Evolutionary conservation across 2,797 vertebrate species (phyloP).

Genomic region (Cheirogaleus major): DNA sequence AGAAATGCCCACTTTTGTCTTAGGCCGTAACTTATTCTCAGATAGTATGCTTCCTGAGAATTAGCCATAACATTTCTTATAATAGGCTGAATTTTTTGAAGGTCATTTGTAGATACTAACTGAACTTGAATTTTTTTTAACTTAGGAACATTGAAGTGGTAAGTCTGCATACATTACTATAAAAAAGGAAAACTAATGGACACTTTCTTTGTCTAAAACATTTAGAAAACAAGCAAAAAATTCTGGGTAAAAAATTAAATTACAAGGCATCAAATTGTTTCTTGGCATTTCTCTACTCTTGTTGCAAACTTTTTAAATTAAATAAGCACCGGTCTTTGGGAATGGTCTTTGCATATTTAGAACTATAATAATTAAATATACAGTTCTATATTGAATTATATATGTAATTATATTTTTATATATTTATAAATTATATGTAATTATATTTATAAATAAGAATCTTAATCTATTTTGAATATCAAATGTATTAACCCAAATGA

Average conservation of each 20-base stretch:
- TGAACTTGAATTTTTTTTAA: constrained; percentile 24
- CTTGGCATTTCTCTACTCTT: neutral
- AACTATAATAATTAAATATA: neutral
- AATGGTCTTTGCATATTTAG: neutral
- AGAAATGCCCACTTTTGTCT: constrained; percentile 58
- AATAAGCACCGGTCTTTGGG: neutral
- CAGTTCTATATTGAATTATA: neutral
- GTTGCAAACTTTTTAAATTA: neutral
- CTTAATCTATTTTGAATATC: neutral
- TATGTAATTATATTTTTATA: neutral
- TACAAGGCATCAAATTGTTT: neutral
- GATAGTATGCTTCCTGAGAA: constrained; percentile 39
- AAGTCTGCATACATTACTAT: neutral
- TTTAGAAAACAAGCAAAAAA: constrained; percentile 34
- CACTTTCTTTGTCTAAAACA: neutral
- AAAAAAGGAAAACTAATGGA: neutral
- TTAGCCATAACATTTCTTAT: constrained; percentile 51
- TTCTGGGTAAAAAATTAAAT: constrained; percentile 36
- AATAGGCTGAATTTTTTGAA: constrained; percentile 62
- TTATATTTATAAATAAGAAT: neutral
- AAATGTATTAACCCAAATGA: neutral
- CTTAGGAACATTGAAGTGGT: neutral
- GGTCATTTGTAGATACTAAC: constrained; percentile 53
- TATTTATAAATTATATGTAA: neutral
- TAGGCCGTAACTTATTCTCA: constrained; percentile 57